phyloP scores from a whole-genome alignment of 1,140 invertebrate genomes.

The Schmidtea mediterranea region DNA sequence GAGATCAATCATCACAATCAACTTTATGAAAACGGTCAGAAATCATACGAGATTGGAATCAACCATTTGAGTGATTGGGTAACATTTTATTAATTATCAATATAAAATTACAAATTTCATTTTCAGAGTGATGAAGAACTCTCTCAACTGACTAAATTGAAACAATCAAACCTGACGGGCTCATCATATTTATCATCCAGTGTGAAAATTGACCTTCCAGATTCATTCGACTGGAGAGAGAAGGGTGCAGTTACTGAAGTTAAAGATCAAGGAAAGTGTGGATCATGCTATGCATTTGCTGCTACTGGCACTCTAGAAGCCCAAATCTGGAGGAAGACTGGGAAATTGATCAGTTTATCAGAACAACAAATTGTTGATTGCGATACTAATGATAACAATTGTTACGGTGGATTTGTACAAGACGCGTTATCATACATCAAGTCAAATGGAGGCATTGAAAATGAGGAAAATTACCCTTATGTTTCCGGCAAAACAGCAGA shows the following conservation, averaged over 20 bases:
- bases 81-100: too few relatives aligned
- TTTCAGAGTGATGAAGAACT: too few relatives aligned
- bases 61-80: background rate
- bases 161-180: too few relatives aligned
- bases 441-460: background rate
- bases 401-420: constrained; percentile 1
- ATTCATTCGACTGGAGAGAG: constrained; percentile 9
- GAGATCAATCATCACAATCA: background rate
- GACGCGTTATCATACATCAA: background rate
- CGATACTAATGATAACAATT: constrained; percentile 12
- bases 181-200: too few relatives aligned
- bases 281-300: constrained; percentile 32
- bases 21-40: background rate
- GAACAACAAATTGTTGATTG: constrained; percentile 22
- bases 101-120: too few relatives aligned
- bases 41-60: background rate
- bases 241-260: too few relatives aligned
- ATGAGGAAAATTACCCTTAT: constrained; percentile 2
- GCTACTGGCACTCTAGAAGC: constrained; percentile 30
- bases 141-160: too few relatives aligned
- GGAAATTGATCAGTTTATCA: too few relatives aligned
- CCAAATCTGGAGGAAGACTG: constrained; percentile 15
- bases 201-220: constrained; percentile 1
- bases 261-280: constrained; percentile 29
- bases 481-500: background rate